A percentile compares a stretch with the other conserved stretches of the same genome.
phyloP scores from a whole-genome alignment of 2,113 vertebrate species.

The Tautogolabrus adspersus region DNA sequence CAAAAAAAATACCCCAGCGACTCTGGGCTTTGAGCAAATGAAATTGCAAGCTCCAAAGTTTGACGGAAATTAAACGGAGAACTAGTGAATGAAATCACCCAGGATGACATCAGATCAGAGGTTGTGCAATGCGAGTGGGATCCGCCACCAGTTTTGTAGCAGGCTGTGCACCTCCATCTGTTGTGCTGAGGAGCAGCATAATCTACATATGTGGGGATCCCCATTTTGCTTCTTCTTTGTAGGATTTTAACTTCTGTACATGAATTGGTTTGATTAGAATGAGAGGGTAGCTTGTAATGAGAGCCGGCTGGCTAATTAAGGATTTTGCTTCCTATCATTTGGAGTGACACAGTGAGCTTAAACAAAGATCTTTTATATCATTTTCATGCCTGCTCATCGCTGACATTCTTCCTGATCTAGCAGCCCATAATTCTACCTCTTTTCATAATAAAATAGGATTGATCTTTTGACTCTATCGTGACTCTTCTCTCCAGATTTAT shows the following conservation, averaged over 20 bases:
- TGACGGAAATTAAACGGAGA: constrained; percentile 17
- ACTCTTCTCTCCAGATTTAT: background rate
- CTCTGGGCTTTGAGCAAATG: background rate
- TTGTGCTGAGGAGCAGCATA: constrained; percentile 22
- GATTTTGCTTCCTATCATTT: background rate
- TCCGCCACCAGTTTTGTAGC: constrained; percentile 27
- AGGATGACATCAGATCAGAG: background rate
- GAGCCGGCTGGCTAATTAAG: background rate
- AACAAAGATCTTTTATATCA: constrained; percentile 2
- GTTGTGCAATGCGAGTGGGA: background rate
- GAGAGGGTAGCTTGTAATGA: background rate
- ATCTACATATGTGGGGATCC: constrained; percentile 39
- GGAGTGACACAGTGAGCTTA: background rate
- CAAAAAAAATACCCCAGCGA: constrained; percentile 9
- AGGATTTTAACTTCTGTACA: constrained; percentile 18
- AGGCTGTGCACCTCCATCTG: constrained; percentile 28
- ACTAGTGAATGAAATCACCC: constrained; percentile 1
- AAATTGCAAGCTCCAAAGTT: constrained; percentile 17
- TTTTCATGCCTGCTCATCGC: constrained; percentile 2
- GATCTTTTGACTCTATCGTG: constrained; percentile 7
- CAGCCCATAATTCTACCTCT: background rate
- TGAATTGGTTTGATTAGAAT: background rate
- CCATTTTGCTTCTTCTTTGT: constrained; percentile 6
- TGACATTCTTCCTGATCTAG: background rate
- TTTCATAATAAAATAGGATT: background rate